Conservation (phyloP, 2,797 vertebrate species). For the Dromococcyx pavoninus region DNA sequence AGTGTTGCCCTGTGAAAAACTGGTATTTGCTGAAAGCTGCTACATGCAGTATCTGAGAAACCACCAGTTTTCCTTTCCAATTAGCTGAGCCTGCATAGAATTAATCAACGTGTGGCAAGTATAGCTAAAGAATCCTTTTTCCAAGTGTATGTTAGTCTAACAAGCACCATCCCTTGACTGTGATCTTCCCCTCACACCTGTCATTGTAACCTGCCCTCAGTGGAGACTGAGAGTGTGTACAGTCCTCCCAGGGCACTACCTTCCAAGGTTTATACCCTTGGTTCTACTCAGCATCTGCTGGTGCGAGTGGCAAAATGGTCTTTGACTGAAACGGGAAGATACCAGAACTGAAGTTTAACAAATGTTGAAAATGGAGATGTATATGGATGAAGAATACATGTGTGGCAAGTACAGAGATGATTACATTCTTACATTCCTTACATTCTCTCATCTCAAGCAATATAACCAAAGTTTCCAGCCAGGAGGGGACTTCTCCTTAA, state of each 20-base stretch:
- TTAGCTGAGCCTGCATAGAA: not conserved
- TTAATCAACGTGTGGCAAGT: not conserved
- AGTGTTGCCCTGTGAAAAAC: not conserved
- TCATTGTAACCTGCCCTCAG: not conserved
- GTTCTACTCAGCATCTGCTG: not conserved
- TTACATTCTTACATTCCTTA: too few species aligned
- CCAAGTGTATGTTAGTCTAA: not conserved
- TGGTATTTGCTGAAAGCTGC: not conserved
- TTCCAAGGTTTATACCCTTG: not conserved
- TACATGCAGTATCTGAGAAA: not conserved
- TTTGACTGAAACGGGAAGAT: not conserved
- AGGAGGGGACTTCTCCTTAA: not conserved
- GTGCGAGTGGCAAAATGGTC: not conserved
- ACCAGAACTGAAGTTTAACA: not conserved
- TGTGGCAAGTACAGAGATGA: not conserved
- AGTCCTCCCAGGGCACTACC: not conserved
- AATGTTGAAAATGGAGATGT: not conserved
- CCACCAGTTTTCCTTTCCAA: not conserved
- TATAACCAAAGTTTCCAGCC: not conserved
- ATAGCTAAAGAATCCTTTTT: not conserved
- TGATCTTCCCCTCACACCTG: not conserved
- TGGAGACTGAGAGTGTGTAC: accelerated
- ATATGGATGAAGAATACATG: not conserved
- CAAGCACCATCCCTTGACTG: not conserved
- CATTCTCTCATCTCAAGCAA: not conserved